Conservation (phyloP, 2,113 vertebrate species). For the Hippocampus zosterae region DNA sequence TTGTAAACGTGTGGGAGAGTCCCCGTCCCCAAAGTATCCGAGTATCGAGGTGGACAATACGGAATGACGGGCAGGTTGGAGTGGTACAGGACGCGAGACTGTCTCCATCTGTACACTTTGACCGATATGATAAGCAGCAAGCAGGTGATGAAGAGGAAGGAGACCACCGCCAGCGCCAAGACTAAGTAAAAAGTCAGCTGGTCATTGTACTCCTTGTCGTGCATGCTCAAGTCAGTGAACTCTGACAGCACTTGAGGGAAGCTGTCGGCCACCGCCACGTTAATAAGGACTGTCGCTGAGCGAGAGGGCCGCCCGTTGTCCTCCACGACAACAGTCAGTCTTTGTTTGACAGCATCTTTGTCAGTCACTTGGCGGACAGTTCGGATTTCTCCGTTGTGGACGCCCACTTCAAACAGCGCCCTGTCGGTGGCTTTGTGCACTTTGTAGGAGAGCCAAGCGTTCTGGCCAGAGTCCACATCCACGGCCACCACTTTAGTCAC, state of each 20-base stretch:
- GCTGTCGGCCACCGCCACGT: slow-evolving; percentile 64
- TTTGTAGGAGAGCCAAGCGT: no score
- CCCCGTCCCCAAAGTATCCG: slow-evolving; percentile 60
- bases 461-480: no score
- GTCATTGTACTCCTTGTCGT: slow-evolving; percentile 33
- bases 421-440: slow-evolving; percentile 42
- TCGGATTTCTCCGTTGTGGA: slow-evolving; percentile 33
- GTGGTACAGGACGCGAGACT: slow-evolving; percentile 50
- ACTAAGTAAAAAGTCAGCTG: slow-evolving; percentile 33
- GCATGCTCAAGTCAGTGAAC: slow-evolving; percentile 20
- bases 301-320: slow-evolving; percentile 49
- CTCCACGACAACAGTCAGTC: slow-evolving; percentile 46
- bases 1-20: slow-evolving; percentile 59
- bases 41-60: slow-evolving; percentile 64
- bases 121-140: slow-evolving; percentile 57
- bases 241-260: slow-evolving; percentile 68
- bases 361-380: slow-evolving; percentile 59
- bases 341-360: slow-evolving; percentile 65
- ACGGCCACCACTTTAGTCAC: slow-evolving; percentile 65
- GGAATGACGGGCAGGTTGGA: slow-evolving; percentile 60
- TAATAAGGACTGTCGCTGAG: slow-evolving; percentile 52
- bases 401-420: slow-evolving; percentile 23
- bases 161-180: slow-evolving; percentile 50
- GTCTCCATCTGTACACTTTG: slow-evolving; percentile 57
- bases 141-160: slow-evolving; percentile 66